Evolutionary conservation across 2,797 vertebrate species (phyloP).

Genomic region (Dryobates pubescens): DNA sequence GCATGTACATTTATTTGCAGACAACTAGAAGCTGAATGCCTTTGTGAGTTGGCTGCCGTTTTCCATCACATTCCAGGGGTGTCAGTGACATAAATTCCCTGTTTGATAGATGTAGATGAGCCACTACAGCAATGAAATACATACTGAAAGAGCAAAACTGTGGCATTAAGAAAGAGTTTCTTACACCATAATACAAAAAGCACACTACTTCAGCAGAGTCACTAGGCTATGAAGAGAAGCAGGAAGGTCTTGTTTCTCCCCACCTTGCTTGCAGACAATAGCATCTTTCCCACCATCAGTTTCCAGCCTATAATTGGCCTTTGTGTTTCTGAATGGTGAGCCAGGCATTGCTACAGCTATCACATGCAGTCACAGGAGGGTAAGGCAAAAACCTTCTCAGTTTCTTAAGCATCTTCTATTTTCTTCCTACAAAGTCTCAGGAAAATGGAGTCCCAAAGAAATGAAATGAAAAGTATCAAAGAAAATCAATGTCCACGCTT

Average conservation of each 20-base stretch:
- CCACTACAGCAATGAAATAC: neutral
- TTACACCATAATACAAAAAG: neutral
- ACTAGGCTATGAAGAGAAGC: neutral
- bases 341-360: neutral
- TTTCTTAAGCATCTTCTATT: neutral
- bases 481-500: neutral
- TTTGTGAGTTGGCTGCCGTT: neutral
- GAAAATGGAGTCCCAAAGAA: neutral
- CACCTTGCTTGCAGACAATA: neutral
- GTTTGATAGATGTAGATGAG: neutral
- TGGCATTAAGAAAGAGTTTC: neutral
- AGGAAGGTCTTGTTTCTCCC: neutral
- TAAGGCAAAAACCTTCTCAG: neutral
- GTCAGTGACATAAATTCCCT: neutral
- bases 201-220: neutral
- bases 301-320: neutral
- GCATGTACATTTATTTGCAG: accelerated
- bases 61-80: neutral
- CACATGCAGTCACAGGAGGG: neutral
- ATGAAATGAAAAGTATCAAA: neutral
- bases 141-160: neutral
- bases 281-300: neutral
- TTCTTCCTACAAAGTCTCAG: neutral
- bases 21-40: neutral
- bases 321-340: neutral